A percentile compares a stretch with the other conserved stretches of the same genome.
Conservation (phyloP, 2,888 invertebrate genomes). For the Cephus sareptanus region DNA sequence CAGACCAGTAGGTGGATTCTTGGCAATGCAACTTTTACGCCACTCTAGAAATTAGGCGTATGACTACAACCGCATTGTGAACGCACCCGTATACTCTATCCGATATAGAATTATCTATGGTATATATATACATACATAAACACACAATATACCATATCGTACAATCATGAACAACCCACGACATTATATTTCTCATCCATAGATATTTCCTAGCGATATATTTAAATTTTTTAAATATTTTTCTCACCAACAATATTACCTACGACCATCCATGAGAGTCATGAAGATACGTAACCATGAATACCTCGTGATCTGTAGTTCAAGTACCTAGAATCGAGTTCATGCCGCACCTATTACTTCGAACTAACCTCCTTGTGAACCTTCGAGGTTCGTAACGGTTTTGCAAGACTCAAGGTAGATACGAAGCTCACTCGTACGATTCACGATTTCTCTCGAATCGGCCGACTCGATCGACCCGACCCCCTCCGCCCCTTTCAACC, state of each 20-base stretch:
- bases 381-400: not conserved
- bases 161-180: not conserved
- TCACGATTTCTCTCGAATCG: slow-evolving; percentile 4
- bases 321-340: not conserved
- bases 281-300: not conserved
- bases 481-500: too few relatives aligned
- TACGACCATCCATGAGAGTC: not conserved
- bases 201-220: not conserved
- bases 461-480: not conserved
- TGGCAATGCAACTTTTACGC: not conserved
- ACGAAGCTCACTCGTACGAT: not conserved
- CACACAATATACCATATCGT: not conserved
- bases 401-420: not conserved
- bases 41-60: not conserved
- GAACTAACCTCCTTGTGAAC: not conserved
- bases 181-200: not conserved
- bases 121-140: not conserved
- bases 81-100: not conserved
- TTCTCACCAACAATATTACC: not conserved
- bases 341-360: not conserved
- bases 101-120: not conserved
- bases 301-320: not conserved
- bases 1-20: not conserved
- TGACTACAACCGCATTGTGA: not conserved
- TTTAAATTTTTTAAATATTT: not conserved